Base-by-base conservation (phyloP, 2,113 vertebrate species). In the Leptobrachium ailaonicum region DNA sequence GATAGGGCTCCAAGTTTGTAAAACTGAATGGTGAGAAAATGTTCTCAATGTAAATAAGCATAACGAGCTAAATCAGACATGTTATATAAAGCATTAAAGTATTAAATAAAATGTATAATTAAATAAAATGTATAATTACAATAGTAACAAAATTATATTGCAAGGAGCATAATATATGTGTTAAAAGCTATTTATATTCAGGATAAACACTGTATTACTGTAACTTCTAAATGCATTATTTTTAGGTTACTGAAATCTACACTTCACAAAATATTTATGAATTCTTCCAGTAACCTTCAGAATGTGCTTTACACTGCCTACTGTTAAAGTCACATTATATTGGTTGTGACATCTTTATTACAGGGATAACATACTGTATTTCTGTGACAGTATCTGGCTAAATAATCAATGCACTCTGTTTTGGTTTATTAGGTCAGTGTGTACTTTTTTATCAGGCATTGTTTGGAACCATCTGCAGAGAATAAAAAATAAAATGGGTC, bases 341-440 rank as follows among this genome's bases (percentile, higher is more conserved):
- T 66, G 63, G 71, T 53, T 80, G 44, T 80, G 70, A 80, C 77
- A 73, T 73, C 77, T 80, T 80, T 80, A 80, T 80, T 80, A 73
- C 73, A 80, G 77, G 44, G 71, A 73, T 73, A 80, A 80, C 77
- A 80, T 67, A 76, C 64, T 76, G 75, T 76, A 66, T 73, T 80
- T 41, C 70, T 73, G 77, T 79, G 77, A 79, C 77, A 80, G 71
- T 67, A 80, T 73, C 71, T 67, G 44, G 50, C 62, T 67, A 80
- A 80, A 80, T 80, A 80, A 80, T 80, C 77, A 79, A 66, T 73
- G 77, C 54, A 73, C 62, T 79, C 47, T 40, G 58, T 79, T 79
- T 79, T 79, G 70, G 77, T 79, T 79, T 79, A 73, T 79, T 79
- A 66, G 77, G 70, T 72, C 77, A 72, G 72, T 71, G 60, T 72